These are phyloP conservation scores for Pagrus major DNA, from an alignment of 2,113 vertebrate genomes.

Conservation along the genomic window DNA sequence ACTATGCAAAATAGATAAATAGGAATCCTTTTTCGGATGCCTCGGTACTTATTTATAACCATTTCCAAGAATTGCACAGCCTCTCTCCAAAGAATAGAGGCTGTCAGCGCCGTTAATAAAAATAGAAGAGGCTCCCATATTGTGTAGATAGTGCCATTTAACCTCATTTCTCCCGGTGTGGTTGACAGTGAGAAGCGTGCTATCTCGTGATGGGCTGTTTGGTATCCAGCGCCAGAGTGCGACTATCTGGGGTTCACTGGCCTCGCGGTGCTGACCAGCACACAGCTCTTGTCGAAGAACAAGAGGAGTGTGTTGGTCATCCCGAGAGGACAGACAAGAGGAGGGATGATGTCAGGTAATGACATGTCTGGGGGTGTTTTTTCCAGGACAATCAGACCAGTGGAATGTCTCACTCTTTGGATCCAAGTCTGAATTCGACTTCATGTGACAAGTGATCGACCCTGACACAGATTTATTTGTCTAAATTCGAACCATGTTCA, in stretches of 20 bases:
- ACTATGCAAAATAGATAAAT: constrained; percentile 55
- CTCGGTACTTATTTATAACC: constrained; percentile 62
- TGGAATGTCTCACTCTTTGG: constrained; percentile 69
- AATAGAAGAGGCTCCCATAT: constrained; percentile 78
- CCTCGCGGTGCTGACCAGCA: constrained; percentile 61
- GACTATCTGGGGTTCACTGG: constrained; percentile 78
- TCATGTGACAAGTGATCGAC: not conserved
- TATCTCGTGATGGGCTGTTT: constrained; percentile 73
- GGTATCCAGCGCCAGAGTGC: constrained; percentile 73
- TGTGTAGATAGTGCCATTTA: constrained; percentile 80
- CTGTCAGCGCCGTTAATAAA: constrained; percentile 79
- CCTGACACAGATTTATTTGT: not conserved
- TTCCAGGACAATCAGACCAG: constrained; percentile 56
- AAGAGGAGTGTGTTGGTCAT: constrained; percentile 66
- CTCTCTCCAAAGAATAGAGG: constrained; percentile 64
- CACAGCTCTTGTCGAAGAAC: constrained; percentile 69
- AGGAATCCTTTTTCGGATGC: constrained; percentile 41
- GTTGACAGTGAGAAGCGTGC: constrained; percentile 71
- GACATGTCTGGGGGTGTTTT: constrained; percentile 56
- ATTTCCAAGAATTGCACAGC: constrained; percentile 69
- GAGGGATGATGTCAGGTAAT: constrained; percentile 76
- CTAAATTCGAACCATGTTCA: not conserved
- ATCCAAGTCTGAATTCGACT: constrained; percentile 37
- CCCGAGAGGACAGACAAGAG: constrained; percentile 60
- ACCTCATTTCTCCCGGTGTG: constrained; percentile 78